Percentiles rank a stretch among this genome's conserved stretches.
phyloP scores from a whole-genome alignment of 2,113 vertebrate genomes.

The Siphamia tubifer region DNA sequence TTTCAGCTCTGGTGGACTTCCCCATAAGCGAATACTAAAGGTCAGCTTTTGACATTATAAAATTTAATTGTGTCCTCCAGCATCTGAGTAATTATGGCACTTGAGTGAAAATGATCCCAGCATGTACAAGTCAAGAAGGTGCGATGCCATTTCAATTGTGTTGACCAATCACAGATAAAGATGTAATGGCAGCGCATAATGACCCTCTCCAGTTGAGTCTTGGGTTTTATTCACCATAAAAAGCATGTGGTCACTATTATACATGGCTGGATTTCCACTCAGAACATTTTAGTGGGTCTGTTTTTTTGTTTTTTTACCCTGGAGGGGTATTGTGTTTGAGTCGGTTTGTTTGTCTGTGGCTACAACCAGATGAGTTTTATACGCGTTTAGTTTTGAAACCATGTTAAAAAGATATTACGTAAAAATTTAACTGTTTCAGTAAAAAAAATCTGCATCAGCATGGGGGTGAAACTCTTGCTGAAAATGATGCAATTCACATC shows the following conservation, averaged over 20 bases:
- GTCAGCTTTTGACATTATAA: constrained; percentile 35
- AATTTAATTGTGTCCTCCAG: constrained; percentile 29
- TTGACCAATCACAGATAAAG: constrained; percentile 20
- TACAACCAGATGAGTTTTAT: too few species aligned
- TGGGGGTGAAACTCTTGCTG: too few species aligned
- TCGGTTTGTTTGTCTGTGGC: too few species aligned
- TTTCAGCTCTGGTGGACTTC: constrained; percentile 8
- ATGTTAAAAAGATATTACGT: too few species aligned
- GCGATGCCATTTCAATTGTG: neutral
- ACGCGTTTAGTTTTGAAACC: too few species aligned
- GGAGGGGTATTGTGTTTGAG: too few species aligned
- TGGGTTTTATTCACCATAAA: neutral
- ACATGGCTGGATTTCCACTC: neutral
- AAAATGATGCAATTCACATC: too few species aligned
- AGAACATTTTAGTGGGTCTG: neutral
- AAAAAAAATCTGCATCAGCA: too few species aligned
- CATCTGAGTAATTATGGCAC: constrained; percentile 5
- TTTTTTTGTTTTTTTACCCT: neutral
- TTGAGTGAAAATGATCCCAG: constrained; percentile 17
- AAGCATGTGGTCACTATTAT: neutral
- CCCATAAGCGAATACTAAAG: constrained; percentile 2
- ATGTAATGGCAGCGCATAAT: neutral
- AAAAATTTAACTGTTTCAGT: too few species aligned
- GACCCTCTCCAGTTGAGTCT: neutral
- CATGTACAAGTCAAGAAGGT: constrained; percentile 1